Evolutionary conservation across 2,797 vertebrate species (phyloP), one percentile per base, ranked within the genome.

Genomic region (Sebastes matsubarae): DNA sequence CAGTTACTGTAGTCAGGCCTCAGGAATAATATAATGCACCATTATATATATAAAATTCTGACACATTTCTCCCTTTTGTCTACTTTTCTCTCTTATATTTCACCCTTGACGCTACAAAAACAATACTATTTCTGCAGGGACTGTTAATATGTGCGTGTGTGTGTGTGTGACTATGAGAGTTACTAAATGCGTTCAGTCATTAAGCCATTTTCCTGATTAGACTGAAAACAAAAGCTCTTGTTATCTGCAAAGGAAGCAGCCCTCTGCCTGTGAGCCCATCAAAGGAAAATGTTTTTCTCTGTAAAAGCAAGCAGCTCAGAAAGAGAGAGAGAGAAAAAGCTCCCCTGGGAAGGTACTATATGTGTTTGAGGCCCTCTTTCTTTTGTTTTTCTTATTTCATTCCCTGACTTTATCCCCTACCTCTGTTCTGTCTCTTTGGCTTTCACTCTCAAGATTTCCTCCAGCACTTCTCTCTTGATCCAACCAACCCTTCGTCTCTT

Each of bases 201-300:
- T 89, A 76, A 70, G 68, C 42, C 38, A 30, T 85, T 87, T 83
- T 83, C 91, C 87, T 93, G 90, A 93, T 93, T 92, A 87, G 65
- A 72, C 58, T 54, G 54, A 89, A 91, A 94, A 93, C 89, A 92
- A 93, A 81, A 68, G 87, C 58, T 2, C 52, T 58, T 32, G 63
- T 84, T 92, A 87, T 94, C 93, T 90, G 78, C 54, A 88, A 84
- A 91, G 94, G 94, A 94, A 94, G 86, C 88, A 79, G 87, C 80
- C 27, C 65, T 86, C 60, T 50, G 80, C 71, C 42, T 52, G 46
- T 68, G 76, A 85, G 59, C 58, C 52, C 58, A 81, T 87, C 83
- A 91, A 90, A 88, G 66, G 20, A 50, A 59, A 64, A 52, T 38
- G 13, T 81, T 83, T 79, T 69, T 88, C 68, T 81, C 72, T 60